A percentile compares a stretch with the other conserved stretches of the same genome.
These are phyloP conservation scores for Leptura quadrifasciata DNA, from an alignment of 2,888 invertebrate genomes.

Conservation along the genomic window DNA sequence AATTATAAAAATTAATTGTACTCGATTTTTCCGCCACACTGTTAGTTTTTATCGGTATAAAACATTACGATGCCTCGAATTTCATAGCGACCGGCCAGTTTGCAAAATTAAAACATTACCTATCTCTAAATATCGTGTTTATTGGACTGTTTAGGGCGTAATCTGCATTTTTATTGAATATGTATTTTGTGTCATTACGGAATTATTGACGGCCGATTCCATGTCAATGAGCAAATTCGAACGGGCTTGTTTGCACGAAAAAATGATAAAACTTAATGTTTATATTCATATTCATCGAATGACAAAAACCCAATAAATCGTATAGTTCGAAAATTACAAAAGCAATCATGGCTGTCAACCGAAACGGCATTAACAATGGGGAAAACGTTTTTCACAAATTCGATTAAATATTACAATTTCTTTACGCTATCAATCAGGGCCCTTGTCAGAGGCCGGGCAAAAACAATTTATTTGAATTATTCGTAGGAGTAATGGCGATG, in stretches of 20 bases:
- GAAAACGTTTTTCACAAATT: slow-evolving; percentile 60
- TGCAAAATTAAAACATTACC: slow-evolving; percentile 17
- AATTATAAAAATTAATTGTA: too few relatives aligned
- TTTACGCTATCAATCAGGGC: slow-evolving; percentile 64
- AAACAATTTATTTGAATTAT: slow-evolving; percentile 67
- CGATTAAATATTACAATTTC: slow-evolving; percentile 67
- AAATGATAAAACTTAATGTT: slow-evolving; percentile 40
- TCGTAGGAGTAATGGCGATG: slow-evolving; percentile 17
- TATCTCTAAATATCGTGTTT: slow-evolving; percentile 22
- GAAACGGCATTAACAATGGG: slow-evolving; percentile 60
- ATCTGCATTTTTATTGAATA: slow-evolving; percentile 39
- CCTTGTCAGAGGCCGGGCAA: slow-evolving; percentile 58
- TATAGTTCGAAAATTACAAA: slow-evolving; percentile 58
- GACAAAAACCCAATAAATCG: slow-evolving; percentile 54
- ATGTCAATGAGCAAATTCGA: slow-evolving; percentile 8
- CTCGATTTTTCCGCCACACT: not conserved
- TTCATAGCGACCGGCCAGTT: not conserved
- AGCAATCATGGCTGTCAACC: slow-evolving; percentile 63
- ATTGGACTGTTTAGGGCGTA: slow-evolving; percentile 22
- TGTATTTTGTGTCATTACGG: slow-evolving; percentile 24
- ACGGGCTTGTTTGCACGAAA: slow-evolving; percentile 27
- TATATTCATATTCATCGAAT: slow-evolving; percentile 51
- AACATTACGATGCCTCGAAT: not conserved
- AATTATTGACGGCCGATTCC: slow-evolving; percentile 19
- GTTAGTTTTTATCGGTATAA: not conserved